These are phyloP conservation scores for Acrocephalus kingi DNA, from an alignment of 2,113 vertebrate genomes.

Conservation along the genomic window DNA sequence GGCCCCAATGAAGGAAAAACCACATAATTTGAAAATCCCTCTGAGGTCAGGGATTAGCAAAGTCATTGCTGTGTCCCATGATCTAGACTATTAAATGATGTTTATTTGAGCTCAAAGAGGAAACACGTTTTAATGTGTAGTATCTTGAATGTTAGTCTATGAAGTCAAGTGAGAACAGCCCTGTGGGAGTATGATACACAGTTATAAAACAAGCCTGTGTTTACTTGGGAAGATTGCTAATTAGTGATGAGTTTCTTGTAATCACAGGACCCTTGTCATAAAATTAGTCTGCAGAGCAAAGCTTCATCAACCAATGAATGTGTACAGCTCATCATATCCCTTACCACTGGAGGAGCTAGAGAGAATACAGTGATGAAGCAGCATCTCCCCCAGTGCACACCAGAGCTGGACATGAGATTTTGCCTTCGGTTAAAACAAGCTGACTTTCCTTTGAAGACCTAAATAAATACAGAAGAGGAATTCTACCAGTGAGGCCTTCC, in stretches of 20 bases:
- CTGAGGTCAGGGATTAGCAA: background rate
- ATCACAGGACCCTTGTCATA: background rate
- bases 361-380: background rate
- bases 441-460: background rate
- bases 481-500: fast-evolving
- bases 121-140: background rate
- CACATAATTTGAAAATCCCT: background rate
- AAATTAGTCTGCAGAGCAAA: background rate
- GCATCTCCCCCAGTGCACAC: background rate
- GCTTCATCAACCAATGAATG: background rate
- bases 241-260: background rate
- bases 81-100: background rate
- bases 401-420: background rate
- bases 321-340: background rate
- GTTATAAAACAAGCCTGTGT: background rate
- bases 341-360: background rate
- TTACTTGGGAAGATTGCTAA: background rate
- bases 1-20: background rate
- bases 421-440: background rate
- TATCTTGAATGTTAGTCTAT: background rate
- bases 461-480: background rate
- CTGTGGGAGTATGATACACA: background rate
- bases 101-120: background rate
- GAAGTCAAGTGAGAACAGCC: background rate
- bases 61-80: background rate